Evolutionary conservation across 2,888 invertebrate genomes (phyloP).

Genomic region (Neoitamus cyanurus): DNA sequence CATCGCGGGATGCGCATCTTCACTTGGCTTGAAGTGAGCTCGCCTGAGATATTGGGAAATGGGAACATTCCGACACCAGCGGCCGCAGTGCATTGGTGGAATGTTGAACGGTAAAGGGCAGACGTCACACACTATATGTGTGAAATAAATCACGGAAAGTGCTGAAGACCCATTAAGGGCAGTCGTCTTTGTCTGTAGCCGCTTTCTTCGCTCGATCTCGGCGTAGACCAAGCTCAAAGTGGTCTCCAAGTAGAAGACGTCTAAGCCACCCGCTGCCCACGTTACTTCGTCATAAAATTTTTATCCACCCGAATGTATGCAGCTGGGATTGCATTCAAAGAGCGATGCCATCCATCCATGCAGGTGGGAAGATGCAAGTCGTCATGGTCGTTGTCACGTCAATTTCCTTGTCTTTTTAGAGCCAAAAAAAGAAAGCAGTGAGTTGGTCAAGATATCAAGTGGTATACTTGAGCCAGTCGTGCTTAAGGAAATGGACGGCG

Average conservation of each 20-base stretch:
- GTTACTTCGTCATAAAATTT: constrained; percentile 11
- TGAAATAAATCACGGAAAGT: constrained; percentile 52
- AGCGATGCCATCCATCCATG: not conserved
- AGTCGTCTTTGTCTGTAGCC: constrained; percentile 19
- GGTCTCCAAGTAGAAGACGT: not conserved
- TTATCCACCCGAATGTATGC: not conserved
- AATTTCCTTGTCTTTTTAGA: not conserved
- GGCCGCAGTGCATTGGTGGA: not conserved
- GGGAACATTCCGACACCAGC: not conserved
- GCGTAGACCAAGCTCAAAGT: not conserved
- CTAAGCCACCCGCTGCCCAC: not conserved
- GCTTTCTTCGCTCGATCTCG: not conserved
- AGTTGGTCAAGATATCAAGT: not conserved
- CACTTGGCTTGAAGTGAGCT: not conserved
- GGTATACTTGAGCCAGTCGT: not conserved
- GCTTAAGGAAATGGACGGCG: not conserved
- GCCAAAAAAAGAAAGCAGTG: not conserved
- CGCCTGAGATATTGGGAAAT: not conserved
- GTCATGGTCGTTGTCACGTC: constrained; percentile 24
- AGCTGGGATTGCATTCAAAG: not conserved
- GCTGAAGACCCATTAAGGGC: constrained; percentile 50
- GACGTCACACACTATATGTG: constrained; percentile 43
- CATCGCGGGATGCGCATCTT: constrained; percentile 7
- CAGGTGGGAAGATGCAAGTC: constrained; percentile 23
- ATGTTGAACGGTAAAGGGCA: constrained; percentile 34